phyloP scores from a whole-genome alignment of 2,888 invertebrate genomes.

The Idaea biselata region DNA sequence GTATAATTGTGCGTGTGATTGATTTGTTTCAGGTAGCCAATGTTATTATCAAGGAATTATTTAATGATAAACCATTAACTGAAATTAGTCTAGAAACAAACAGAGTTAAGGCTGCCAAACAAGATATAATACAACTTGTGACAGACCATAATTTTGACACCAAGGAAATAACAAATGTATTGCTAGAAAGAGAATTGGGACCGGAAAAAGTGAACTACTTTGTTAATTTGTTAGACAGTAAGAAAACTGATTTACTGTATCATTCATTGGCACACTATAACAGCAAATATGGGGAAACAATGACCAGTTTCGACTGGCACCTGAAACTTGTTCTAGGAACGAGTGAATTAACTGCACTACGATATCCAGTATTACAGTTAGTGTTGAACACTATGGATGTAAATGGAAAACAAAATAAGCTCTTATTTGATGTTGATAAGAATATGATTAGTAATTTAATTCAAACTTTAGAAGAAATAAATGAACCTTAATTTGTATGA shows the following conservation, averaged over 20 bases:
- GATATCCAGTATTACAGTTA: constrained; percentile 55
- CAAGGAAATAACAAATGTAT: constrained; percentile 29
- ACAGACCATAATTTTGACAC: constrained; percentile 39
- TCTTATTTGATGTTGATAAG: constrained; percentile 54
- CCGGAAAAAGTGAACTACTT: constrained; percentile 38
- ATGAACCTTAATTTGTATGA: not conserved
- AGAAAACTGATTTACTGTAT: constrained; percentile 42
- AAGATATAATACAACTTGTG: constrained; percentile 43
- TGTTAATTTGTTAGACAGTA: constrained; percentile 34
- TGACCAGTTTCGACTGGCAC: constrained; percentile 53
- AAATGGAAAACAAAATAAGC: constrained; percentile 33
- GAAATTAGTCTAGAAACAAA: not conserved
- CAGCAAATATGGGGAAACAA: constrained; percentile 46
- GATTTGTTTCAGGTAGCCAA: not conserved
- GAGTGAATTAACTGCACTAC: constrained; percentile 54
- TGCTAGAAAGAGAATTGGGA: constrained; percentile 37
- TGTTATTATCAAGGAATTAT: not conserved
- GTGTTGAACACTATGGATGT: constrained; percentile 41
- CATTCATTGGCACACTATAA: constrained; percentile 43
- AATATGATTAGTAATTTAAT: constrained; percentile 53
- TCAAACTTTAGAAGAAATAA: constrained; percentile 41
- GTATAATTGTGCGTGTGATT: not conserved
- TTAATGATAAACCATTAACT: not conserved
- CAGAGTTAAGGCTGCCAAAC: constrained; percentile 31
- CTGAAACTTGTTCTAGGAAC: constrained; percentile 57